Evolutionary conservation across 2,888 invertebrate genomes (phyloP).

Genomic region (Iphiclides podalirius): DNA sequence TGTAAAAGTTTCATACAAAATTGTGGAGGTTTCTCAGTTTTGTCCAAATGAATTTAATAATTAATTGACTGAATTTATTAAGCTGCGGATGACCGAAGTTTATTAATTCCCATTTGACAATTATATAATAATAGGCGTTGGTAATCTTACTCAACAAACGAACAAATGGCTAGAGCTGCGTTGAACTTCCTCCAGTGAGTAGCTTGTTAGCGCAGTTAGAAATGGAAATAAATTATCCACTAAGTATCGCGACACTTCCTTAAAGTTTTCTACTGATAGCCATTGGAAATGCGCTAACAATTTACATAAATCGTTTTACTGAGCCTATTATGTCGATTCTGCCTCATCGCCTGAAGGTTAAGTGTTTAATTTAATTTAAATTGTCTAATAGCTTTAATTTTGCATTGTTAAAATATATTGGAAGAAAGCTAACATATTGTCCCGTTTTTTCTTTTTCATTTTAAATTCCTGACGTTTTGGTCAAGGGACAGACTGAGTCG

Average conservation of each 20-base stretch:
- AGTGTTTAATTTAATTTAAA: background rate
- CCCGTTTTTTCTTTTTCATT: background rate
- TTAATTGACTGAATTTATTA: too few species aligned
- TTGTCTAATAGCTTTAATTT: too few species aligned
- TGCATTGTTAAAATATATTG: too few species aligned
- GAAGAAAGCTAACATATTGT: background rate
- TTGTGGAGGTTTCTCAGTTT: too few species aligned
- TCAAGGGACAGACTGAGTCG: background rate
- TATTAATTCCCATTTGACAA: background rate
- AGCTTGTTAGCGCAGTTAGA: conserved; percentile 15
- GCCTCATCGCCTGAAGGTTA: background rate
- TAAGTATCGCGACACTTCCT: conserved; percentile 14
- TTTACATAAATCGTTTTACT: conserved; percentile 12
- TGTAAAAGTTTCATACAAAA: too few species aligned
- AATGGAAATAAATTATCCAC: conserved; percentile 21
- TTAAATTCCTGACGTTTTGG: background rate
- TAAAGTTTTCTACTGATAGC: conserved; percentile 16
- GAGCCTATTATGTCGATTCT: conserved; percentile 6
- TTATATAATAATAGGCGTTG: conserved; percentile 7
- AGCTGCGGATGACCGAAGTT: too few species aligned
- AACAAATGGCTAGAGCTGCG: conserved; percentile 1
- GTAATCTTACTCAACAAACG: conserved; percentile 5
- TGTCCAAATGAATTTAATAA: too few species aligned
- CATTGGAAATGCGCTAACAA: conserved; percentile 4
- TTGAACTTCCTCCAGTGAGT: conserved; percentile 14